Conservation (phyloP, 2,888 invertebrate species). For the Lamellibrachia satsuma region DNA sequence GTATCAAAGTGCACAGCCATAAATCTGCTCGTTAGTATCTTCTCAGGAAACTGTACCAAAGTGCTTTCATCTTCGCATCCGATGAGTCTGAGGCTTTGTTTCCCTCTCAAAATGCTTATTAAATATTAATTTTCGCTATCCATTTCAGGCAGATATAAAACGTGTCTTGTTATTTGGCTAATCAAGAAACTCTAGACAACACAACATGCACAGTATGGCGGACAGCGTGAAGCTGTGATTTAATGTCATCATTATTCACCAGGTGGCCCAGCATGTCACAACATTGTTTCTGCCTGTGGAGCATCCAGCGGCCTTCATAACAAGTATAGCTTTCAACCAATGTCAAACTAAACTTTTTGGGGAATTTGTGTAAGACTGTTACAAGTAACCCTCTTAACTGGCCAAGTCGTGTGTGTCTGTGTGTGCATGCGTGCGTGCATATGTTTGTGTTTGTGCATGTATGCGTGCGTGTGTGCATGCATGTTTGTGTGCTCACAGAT, state of each 20-base stretch:
- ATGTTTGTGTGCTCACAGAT: not conserved
- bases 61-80: conserved; percentile 9
- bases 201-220: not conserved
- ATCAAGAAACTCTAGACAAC: not conserved
- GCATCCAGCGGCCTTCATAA: not conserved
- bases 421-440: not conserved
- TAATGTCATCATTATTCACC: not conserved
- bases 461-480: not conserved
- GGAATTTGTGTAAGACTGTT: not conserved
- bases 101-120: not conserved
- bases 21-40: not conserved
- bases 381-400: not conserved
- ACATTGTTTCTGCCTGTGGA: not conserved
- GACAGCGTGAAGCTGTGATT: not conserved
- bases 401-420: not conserved
- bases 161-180: not conserved
- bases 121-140: not conserved
- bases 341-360: not conserved
- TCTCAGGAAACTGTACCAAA: not conserved
- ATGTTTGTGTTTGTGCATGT: not conserved
- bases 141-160: not conserved
- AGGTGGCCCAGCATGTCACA: not conserved
- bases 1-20: conserved; percentile 2
- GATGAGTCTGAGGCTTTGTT: not conserved
- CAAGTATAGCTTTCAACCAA: not conserved